Percentiles rank a stretch among this genome's conserved stretches.
phyloP scores from a whole-genome alignment of 2,113 vertebrate genomes.

The Leptobrachium ailaonicum region DNA sequence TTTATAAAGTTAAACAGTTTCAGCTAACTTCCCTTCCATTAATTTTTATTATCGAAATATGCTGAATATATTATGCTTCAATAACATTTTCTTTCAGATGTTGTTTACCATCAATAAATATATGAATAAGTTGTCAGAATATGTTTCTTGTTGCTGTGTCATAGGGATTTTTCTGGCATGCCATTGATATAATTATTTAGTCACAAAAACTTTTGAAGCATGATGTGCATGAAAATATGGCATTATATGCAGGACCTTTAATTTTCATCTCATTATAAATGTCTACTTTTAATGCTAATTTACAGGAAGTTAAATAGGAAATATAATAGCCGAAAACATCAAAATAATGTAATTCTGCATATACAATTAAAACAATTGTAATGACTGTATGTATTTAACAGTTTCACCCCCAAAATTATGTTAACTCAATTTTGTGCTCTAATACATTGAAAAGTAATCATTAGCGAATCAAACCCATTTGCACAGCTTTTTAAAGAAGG shows the following conservation, averaged over 20 bases:
- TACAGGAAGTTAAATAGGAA: conserved; percentile 56
- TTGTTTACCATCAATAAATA: too few species aligned
- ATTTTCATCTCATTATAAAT: conserved; percentile 82
- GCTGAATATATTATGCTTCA: too few species aligned
- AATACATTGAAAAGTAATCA: too few species aligned
- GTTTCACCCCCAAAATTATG: too few species aligned
- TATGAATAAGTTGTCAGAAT: not conserved
- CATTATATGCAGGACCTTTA: conserved; percentile 77
- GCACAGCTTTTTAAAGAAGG: too few species aligned
- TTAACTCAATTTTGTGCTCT: too few species aligned
- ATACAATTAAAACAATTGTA: not conserved
- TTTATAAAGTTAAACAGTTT: too few species aligned
- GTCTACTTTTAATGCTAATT: conserved; percentile 67
- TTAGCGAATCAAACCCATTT: too few species aligned
- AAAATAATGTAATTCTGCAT: conserved; percentile 24
- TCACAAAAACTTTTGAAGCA: conserved; percentile 69
- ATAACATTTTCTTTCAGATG: too few species aligned
- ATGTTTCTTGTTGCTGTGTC: conserved; percentile 47
- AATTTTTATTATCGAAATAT: too few species aligned
- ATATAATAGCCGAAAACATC: conserved; percentile 37
- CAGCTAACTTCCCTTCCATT: too few species aligned
- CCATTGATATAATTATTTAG: conserved; percentile 77
- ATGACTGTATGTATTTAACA: too few species aligned
- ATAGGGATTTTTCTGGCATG: conserved; percentile 69
- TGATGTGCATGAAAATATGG: conserved; percentile 72